Conservation (phyloP, 2,888 invertebrate genomes). For the Chromoteleia sp. region DNA sequence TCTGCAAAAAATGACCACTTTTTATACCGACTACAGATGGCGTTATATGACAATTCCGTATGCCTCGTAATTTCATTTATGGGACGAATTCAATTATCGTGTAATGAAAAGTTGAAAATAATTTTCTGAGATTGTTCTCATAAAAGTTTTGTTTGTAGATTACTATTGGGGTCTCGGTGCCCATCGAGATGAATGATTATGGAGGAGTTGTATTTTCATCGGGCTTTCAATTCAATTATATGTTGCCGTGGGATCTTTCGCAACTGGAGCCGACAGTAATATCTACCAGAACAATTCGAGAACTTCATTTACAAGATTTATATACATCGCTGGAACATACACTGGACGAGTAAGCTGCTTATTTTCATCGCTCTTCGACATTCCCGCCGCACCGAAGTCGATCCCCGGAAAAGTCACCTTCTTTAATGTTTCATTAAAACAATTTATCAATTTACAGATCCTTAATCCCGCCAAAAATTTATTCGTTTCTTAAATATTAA, state of each 20-base stretch:
- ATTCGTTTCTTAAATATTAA: too few species aligned
- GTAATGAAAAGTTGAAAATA: slow-evolving; percentile 27
- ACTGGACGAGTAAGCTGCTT: slow-evolving; percentile 79
- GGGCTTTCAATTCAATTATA: slow-evolving; percentile 82
- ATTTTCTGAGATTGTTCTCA: slow-evolving; percentile 16
- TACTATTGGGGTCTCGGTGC: slow-evolving; percentile 79
- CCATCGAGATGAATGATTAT: slow-evolving; percentile 78
- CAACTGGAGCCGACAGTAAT: slow-evolving; percentile 79
- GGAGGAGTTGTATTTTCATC: slow-evolving; percentile 78
- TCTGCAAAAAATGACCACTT: neutral
- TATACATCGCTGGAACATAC: slow-evolving; percentile 79
- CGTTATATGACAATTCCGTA: too few species aligned
- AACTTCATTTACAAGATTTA: slow-evolving; percentile 78
- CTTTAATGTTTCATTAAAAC: too few species aligned
- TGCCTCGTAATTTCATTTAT: neutral
- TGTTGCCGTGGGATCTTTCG: slow-evolving; percentile 80
- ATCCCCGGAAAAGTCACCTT: too few species aligned
- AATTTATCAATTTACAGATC: too few species aligned
- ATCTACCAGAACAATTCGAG: slow-evolving; percentile 76
- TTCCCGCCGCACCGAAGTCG: too few species aligned
- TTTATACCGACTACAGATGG: slow-evolving; percentile 7
- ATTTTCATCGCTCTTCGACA: too few species aligned
- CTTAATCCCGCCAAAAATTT: too few species aligned
- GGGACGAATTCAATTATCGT: slow-evolving; percentile 13
- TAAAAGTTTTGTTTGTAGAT: slow-evolving; percentile 74